A percentile compares a stretch with the other conserved stretches of the same genome.
These are phyloP conservation scores for Phortica magna DNA, from an alignment of 2,888 invertebrate species.

Conservation along the genomic window DNA sequence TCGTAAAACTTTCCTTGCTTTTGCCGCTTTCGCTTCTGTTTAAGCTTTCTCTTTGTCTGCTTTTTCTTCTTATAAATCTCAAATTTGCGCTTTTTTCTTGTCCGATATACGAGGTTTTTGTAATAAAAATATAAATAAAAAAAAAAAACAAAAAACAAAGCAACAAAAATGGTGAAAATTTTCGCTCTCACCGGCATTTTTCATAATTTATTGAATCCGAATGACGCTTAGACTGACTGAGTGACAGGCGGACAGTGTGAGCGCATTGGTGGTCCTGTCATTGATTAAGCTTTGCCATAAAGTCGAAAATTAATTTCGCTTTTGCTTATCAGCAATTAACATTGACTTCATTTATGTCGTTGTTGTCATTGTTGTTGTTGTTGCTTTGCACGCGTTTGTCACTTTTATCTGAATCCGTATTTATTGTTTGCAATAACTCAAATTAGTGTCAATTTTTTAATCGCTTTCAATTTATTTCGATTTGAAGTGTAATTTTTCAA, in stretches of 20 bases:
- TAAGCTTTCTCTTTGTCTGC: constrained; percentile 35
- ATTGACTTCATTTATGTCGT: not conserved
- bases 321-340: constrained; percentile 24
- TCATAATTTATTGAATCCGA: constrained; percentile 54
- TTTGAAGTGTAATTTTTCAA: constrained; percentile 49
- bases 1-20: constrained; percentile 18
- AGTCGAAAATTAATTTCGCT: not conserved
- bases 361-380: constrained; percentile 50
- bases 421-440: constrained; percentile 46
- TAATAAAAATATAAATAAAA: too few relatives aligned
- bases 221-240: constrained; percentile 17
- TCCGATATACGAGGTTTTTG: not conserved
- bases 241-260: not conserved
- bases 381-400: constrained; percentile 47
- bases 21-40: constrained; percentile 33
- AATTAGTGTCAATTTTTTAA: constrained; percentile 69
- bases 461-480: constrained; percentile 58
- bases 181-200: constrained; percentile 45
- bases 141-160: not conserved
- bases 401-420: constrained; percentile 58
- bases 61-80: constrained; percentile 68
- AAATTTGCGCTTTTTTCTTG: constrained; percentile 37
- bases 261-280: not conserved
- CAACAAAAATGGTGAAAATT: constrained; percentile 5
- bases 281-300: not conserved